Evolutionary conservation across 2,113 vertebrate genomes (phyloP).

Genomic region (Pachyramphus minor): DNA sequence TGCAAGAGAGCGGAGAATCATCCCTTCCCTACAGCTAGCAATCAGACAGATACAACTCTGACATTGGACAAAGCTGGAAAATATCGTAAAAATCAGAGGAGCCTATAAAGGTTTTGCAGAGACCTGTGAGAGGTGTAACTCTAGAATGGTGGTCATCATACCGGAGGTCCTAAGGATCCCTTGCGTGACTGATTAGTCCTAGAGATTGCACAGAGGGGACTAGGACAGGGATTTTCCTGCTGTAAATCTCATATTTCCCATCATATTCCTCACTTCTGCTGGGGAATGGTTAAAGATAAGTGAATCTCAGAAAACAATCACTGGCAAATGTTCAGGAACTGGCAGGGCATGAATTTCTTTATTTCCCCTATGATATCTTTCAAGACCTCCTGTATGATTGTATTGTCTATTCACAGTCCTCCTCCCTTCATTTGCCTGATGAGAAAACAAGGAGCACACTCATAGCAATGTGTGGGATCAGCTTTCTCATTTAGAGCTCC

Average conservation of each 20-base stretch:
- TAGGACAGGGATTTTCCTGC: background rate
- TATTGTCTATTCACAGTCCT: background rate
- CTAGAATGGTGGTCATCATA: background rate
- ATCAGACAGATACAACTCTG: background rate
- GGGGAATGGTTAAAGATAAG: background rate
- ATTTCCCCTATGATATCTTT: background rate
- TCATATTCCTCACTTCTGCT: background rate
- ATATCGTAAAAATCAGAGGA: background rate
- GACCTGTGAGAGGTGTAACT: background rate
- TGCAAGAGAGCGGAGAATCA: background rate
- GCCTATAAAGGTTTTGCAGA: background rate
- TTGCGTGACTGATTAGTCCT: fast-evolving
- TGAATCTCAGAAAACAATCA: background rate
- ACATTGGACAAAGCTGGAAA: background rate
- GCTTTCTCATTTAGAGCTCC: background rate
- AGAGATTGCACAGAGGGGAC: background rate
- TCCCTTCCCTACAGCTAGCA: background rate
- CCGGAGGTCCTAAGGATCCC: background rate
- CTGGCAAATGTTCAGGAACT: background rate
- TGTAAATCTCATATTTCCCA: background rate
- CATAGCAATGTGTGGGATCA: background rate
- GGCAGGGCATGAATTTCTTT: background rate
- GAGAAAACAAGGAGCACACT: background rate
- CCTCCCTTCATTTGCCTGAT: background rate
- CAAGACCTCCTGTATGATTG: background rate